A percentile compares a stretch with the other conserved stretches of the same genome.
Evolutionary conservation across 2,888 invertebrate species (phyloP).

Genomic region (Nematopogon swammerdamellus): DNA sequence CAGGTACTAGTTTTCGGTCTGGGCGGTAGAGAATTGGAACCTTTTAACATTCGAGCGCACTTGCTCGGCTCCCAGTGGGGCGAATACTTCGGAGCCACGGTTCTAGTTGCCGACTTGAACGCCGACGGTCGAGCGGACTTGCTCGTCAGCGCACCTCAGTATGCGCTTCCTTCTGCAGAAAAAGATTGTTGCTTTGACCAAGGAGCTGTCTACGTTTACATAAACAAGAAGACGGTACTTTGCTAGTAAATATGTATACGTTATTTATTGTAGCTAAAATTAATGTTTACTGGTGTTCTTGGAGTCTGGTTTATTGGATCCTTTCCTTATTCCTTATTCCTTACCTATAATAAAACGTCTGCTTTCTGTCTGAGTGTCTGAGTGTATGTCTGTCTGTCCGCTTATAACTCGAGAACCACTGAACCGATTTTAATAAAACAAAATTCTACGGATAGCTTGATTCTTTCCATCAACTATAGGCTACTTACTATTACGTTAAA

Average conservation of each 20-base stretch:
- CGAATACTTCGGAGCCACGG: conserved; percentile 47
- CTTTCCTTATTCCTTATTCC: too few relatives aligned
- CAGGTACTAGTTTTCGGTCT: not conserved
- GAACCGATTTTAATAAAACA: too few relatives aligned
- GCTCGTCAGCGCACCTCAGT: conserved; percentile 46
- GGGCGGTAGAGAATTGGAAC: not conserved
- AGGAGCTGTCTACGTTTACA: conserved; percentile 38
- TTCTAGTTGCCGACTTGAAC: conserved; percentile 41
- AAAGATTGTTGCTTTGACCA: conserved; percentile 24
- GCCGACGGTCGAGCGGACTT: conserved; percentile 44
- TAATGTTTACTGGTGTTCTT: too few relatives aligned
- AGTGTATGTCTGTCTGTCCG: too few relatives aligned
- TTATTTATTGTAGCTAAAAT: not conserved
- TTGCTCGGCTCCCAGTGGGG: conserved; percentile 29
- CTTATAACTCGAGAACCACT: too few relatives aligned
- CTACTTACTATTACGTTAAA: too few relatives aligned
- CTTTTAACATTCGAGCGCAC: conserved; percentile 7
- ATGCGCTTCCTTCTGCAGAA: conserved; percentile 8
- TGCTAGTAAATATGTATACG: too few relatives aligned
- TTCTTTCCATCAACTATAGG: too few relatives aligned
- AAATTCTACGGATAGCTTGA: too few relatives aligned
- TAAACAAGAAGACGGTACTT: conserved; percentile 16
- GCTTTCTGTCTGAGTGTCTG: too few relatives aligned
- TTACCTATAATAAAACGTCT: too few relatives aligned
- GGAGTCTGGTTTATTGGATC: too few relatives aligned